phyloP scores from a whole-genome alignment of 2,888 invertebrate species.

The Zaprionus obscuricornis region DNA sequence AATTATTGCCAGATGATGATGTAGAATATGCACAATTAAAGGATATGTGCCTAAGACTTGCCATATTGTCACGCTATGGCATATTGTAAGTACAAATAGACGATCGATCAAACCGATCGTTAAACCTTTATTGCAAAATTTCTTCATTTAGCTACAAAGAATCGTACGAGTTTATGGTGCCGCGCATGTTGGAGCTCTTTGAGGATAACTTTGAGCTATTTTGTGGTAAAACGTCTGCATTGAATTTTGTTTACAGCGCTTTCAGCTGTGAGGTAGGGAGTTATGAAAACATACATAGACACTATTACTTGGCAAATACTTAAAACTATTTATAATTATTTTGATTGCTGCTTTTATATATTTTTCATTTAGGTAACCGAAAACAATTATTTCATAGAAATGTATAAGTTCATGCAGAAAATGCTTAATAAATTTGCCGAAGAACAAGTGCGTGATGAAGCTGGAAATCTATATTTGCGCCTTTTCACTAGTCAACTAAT shows the following conservation, averaged over 20 bases:
- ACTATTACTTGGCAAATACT: no score
- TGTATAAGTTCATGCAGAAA: constrained; percentile 41
- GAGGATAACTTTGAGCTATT: constrained; percentile 33
- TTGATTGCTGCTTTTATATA: background rate
- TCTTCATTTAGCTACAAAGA: constrained; percentile 29
- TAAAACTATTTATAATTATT: no score
- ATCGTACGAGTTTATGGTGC: constrained; percentile 32
- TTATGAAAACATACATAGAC: background rate
- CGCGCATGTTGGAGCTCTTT: constrained; percentile 55
- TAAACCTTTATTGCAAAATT: background rate
- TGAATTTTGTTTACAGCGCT: constrained; percentile 41
- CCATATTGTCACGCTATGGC: constrained; percentile 50
- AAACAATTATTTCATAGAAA: constrained; percentile 10
- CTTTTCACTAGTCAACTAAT: constrained; percentile 54
- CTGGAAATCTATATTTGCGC: constrained; percentile 42
- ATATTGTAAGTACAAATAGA: constrained; percentile 47
- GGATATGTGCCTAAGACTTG: constrained; percentile 33
- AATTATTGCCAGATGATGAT: constrained; percentile 32
- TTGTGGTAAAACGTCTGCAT: constrained; percentile 28
- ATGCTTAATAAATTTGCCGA: constrained; percentile 37
- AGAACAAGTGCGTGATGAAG: constrained; percentile 22
- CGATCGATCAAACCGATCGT: no score
- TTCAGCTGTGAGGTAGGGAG: constrained; percentile 35
- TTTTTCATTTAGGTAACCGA: constrained; percentile 36
- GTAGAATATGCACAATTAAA: constrained; percentile 14